Conservation (phyloP, 1,140 invertebrate genomes). For the Trichomalopsis sarcophagae region DNA sequence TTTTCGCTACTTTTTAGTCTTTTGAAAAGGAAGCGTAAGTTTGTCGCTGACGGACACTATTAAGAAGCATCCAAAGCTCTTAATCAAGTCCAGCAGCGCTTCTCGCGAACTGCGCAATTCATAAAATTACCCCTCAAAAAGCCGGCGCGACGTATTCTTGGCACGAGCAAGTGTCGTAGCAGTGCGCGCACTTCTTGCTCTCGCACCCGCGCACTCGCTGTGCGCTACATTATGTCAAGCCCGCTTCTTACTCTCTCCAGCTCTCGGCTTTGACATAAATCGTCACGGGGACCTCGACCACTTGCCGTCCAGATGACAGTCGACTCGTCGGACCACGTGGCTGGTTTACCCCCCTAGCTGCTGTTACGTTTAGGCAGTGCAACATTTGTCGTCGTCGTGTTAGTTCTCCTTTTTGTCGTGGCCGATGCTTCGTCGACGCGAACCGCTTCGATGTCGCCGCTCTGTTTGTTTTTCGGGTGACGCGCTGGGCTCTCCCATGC, state of each 20-base stretch:
- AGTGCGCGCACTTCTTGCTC: not conserved
- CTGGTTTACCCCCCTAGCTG: not conserved
- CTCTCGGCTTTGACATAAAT: conserved; percentile 18
- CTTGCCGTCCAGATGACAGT: conserved; percentile 41
- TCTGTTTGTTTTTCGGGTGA: not conserved
- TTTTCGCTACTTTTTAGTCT: no score
- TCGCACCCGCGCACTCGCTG: not conserved
- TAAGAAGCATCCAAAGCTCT: not conserved
- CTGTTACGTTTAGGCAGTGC: conserved; percentile 9
- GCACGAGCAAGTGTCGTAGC: conserved; percentile 7
- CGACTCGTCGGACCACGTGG: not conserved
- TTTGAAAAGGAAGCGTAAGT: not conserved
- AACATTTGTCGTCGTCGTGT: not conserved
- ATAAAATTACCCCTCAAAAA: no score
- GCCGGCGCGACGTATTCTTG: not conserved
- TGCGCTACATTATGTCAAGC: conserved; percentile 9
- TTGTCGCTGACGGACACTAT: no score
- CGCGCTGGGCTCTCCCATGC: not conserved
- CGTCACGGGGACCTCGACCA: conserved; percentile 17
- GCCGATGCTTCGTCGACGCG: not conserved
- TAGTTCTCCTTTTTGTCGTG: not conserved
- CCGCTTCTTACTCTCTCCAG: not conserved
- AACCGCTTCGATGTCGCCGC: not conserved
- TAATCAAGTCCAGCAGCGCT: conserved; percentile 27
- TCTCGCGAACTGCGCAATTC: no score